These are phyloP conservation scores for Genyomyrus donnyi DNA, from an alignment of 2,113 vertebrate species.

Conservation along the genomic window DNA sequence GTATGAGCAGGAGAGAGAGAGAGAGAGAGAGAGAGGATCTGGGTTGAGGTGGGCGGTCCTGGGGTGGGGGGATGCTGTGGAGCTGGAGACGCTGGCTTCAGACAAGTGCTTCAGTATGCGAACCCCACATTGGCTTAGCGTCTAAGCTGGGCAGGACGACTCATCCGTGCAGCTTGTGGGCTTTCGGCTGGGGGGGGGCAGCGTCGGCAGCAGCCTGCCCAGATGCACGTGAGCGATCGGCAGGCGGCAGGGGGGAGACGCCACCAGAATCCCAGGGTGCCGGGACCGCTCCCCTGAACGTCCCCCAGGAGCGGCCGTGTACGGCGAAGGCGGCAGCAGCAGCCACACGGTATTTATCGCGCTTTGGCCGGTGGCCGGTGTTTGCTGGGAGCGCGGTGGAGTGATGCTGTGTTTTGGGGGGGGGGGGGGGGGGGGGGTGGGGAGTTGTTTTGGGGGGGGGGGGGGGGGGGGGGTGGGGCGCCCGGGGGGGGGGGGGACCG, in stretches of 20 bases:
- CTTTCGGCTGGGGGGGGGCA: constrained; percentile 57
- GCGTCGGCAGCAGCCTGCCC: constrained; percentile 64
- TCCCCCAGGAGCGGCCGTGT: constrained; percentile 28
- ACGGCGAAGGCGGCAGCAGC: not conserved
- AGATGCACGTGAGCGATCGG: constrained; percentile 57
- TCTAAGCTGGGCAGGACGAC: constrained; percentile 61
- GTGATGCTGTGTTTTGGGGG: not conserved
- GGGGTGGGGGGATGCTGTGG: constrained; percentile 36
- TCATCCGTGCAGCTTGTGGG: constrained; percentile 57
- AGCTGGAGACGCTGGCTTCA: constrained; percentile 34
- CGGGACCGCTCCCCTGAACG: constrained; percentile 30
- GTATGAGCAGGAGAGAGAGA: constrained; percentile 20
- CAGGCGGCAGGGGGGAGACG: constrained; percentile 39
- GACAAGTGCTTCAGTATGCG: constrained; percentile 56
- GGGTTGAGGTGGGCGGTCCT: constrained; percentile 39
- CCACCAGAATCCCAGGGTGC: constrained; percentile 29
- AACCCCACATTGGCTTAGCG: constrained; percentile 72
- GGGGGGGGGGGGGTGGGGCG: too few relatives aligned
- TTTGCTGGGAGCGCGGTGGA: constrained; percentile 20
- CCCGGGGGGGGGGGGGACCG: too few relatives aligned
- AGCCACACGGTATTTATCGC: constrained; percentile 48
- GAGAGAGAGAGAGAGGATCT: constrained; percentile 26
- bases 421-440: too few relatives aligned
- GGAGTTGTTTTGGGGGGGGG: too few relatives aligned
- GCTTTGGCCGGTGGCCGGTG: constrained; percentile 15